Evolutionary conservation across 1,140 invertebrate species (phyloP).

Genomic region (Drosophila aff.): DNA sequence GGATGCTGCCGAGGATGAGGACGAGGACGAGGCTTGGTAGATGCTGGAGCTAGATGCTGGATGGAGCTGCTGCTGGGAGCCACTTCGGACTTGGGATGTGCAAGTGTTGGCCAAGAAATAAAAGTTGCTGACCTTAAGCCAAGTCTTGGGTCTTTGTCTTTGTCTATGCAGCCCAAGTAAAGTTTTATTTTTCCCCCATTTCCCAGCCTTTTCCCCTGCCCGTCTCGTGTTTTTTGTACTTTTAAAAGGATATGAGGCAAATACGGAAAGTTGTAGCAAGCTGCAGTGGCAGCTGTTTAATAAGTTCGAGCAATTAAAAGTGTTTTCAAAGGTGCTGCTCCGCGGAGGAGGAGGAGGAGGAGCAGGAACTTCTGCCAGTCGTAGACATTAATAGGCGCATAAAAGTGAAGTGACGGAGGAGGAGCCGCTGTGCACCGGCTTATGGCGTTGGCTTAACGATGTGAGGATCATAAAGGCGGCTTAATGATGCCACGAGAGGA

Average conservation of each 20-base stretch:
- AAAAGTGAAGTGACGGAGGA: constrained; percentile 49
- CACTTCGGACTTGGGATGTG: constrained; percentile 65
- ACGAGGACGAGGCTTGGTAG: constrained; percentile 8
- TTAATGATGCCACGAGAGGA: constrained; percentile 51
- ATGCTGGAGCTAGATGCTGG: constrained; percentile 39
- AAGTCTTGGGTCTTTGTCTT: constrained; percentile 61
- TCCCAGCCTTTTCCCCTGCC: constrained; percentile 1
- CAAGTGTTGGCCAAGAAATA: constrained; percentile 83
- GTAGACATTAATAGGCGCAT: constrained; percentile 75
- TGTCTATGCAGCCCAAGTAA: constrained; percentile 71
- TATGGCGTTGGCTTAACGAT: constrained; percentile 66
- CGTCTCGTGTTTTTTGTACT: neutral
- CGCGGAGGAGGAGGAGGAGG: constrained; percentile 2
- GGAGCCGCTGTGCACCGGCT: neutral
- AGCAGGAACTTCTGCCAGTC: constrained; percentile 40
- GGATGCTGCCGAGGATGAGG: constrained; percentile 31
- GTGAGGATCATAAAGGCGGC: constrained; percentile 69
- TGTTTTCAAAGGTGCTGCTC: constrained; percentile 64
- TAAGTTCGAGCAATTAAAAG: constrained; percentile 81
- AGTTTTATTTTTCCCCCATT: constrained; percentile 48
- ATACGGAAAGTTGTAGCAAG: constrained; percentile 40
- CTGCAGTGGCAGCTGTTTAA: constrained; percentile 78
- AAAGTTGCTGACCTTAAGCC: constrained; percentile 80
- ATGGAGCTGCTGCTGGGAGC: constrained; percentile 47
- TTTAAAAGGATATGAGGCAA: constrained; percentile 65